phyloP scores from a whole-genome alignment of 2,113 vertebrate genomes.

The Heterotis niloticus region DNA sequence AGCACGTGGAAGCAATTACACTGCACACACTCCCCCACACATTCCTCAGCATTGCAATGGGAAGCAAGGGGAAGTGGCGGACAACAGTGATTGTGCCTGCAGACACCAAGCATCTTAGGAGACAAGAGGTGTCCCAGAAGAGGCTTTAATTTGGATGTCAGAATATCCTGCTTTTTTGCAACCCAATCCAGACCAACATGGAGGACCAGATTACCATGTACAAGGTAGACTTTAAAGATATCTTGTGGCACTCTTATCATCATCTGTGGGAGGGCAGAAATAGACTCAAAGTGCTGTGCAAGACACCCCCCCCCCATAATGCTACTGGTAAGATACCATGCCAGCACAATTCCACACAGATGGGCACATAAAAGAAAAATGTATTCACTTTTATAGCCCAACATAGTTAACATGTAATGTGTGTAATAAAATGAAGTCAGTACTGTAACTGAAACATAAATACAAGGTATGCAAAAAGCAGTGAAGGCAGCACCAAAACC shows the following conservation, averaged over 20 bases:
- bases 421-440: too few relatives aligned
- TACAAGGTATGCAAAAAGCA: too few relatives aligned
- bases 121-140: not conserved
- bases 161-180: not conserved
- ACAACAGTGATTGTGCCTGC: not conserved
- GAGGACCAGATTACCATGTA: not conserved
- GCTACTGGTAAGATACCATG: not conserved
- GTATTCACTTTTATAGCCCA: too few relatives aligned
- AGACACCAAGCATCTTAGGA: not conserved
- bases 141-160: not conserved
- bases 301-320: too few relatives aligned
- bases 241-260: too few relatives aligned
- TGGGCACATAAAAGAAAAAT: too few relatives aligned
- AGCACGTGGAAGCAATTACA: slow-evolving; percentile 44
- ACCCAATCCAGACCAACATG: not conserved
- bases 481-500: too few relatives aligned
- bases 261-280: not conserved
- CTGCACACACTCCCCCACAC: slow-evolving; percentile 11
- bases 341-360: too few relatives aligned
- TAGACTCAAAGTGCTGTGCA: too few relatives aligned
- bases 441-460: too few relatives aligned
- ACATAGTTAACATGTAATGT: too few relatives aligned
- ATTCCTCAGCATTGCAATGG: slow-evolving; percentile 28
- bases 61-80: not conserved
- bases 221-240: too few relatives aligned